These are phyloP conservation scores for Eilema griseolum DNA, from an alignment of 2,888 invertebrate species.

Conservation along the genomic window DNA sequence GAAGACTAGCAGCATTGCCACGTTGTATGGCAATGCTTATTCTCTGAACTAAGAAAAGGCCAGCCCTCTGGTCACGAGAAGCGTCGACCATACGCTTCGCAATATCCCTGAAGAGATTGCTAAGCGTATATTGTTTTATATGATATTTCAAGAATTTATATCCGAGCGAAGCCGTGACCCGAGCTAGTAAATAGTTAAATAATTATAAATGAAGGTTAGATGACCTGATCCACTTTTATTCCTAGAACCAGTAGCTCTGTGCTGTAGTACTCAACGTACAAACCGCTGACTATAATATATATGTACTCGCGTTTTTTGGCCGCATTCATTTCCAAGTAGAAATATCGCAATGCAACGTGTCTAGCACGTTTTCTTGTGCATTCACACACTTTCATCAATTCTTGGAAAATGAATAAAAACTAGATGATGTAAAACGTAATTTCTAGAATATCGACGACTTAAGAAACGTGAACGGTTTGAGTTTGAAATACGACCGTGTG, in stretches of 20 bases:
- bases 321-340: constrained; percentile 14
- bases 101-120: no score
- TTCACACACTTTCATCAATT: constrained; percentile 42
- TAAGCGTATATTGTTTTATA: no score
- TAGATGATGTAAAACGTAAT: constrained; percentile 8
- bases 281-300: not conserved
- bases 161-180: no score
- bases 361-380: constrained; percentile 27
- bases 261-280: not conserved
- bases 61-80: no score
- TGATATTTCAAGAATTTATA: no score
- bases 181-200: no score
- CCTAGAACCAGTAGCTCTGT: not conserved
- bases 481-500: no score
- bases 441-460: not conserved
- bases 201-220: not conserved
- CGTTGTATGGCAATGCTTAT: no score
- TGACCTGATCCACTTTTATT: not conserved
- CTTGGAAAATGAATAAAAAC: constrained; percentile 38
- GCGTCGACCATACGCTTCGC: no score
- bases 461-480: not conserved
- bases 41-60: no score
- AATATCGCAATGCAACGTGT: constrained; percentile 25
- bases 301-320: constrained; percentile 8
- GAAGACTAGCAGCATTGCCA: no score